Conservation (phyloP, 2,888 invertebrate species). For the Drosophila borealis region DNA sequence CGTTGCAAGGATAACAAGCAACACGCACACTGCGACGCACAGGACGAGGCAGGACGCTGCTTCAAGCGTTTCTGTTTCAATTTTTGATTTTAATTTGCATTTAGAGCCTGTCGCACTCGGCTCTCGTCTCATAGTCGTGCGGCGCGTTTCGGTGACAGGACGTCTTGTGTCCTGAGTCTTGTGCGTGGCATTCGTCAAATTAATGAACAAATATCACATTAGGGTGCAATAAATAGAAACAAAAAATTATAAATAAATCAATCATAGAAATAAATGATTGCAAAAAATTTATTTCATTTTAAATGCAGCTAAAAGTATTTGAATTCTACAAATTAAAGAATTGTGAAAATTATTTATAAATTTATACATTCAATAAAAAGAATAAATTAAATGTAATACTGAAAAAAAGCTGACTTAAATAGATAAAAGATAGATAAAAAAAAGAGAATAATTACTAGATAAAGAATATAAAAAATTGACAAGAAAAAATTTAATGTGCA, state of each 20-base stretch:
- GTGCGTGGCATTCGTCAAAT: slow-evolving; percentile 35
- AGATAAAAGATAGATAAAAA: too few relatives aligned
- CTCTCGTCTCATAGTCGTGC: slow-evolving; percentile 74
- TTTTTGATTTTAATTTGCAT: slow-evolving; percentile 77
- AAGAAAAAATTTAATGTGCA: too few relatives aligned
- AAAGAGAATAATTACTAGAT: too few relatives aligned
- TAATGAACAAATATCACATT: slow-evolving; percentile 1
- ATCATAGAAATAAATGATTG: background rate
- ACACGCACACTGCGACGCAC: slow-evolving; percentile 43
- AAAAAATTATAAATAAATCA: background rate
- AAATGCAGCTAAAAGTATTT: too few relatives aligned
- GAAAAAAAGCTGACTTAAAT: too few relatives aligned
- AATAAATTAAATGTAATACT: too few relatives aligned
- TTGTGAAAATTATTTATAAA: too few relatives aligned
- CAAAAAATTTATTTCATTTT: background rate
- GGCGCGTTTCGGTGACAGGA: slow-evolving; percentile 75
- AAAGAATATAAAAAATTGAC: too few relatives aligned
- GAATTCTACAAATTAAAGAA: background rate
- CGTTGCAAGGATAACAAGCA: slow-evolving; percentile 57
- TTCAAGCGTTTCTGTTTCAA: slow-evolving; percentile 66
- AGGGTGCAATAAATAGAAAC: slow-evolving; percentile 9
- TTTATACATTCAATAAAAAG: too few relatives aligned
- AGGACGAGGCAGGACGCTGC: slow-evolving; percentile 38
- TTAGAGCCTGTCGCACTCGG: slow-evolving; percentile 67
- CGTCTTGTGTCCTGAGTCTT: slow-evolving; percentile 63